Evolutionary conservation across 2,797 vertebrate species (phyloP), one percentile per base, ranked within the genome.

Genomic region (Pipistrellus pygmaeus): DNA sequence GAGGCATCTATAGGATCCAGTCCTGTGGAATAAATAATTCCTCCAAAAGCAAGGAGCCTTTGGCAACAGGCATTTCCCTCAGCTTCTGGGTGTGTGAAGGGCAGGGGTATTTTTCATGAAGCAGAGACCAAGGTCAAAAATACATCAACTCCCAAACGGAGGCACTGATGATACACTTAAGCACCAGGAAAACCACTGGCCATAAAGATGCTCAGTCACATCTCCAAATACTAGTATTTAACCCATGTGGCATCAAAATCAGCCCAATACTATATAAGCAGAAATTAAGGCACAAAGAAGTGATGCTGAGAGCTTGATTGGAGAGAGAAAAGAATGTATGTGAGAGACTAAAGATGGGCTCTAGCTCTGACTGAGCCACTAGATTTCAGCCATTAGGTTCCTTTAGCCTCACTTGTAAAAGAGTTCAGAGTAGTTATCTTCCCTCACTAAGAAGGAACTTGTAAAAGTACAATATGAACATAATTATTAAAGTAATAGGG

Each of bases 401-500:
- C 51, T 89, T 89, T 60, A 75, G 78, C 38, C 32, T 95, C 57
- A 62, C 48, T 32, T 55, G 2, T 75, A 81, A 89, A 53, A 69
- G 68, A 53, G 46, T 68, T 91, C 82, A 90, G 78, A 81, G 76
- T 55, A 38, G 51, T 32, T 77, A 35, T 71, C n/a, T 77, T 32
- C 83, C 30, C 20, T 69, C 35, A 21, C 38, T 71, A 64, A 62
- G 75, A 75, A 94, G 55, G 46, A 46, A 48, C 48, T 15, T 93
- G 77, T 69, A 87, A 76, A 92, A 73, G 46, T 86, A 64, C 27
- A 92, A 68, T 35, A 27, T 51, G 53, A 96, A 84, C 83, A 76
- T 60, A 76, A 68, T 81, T 77, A 87, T 87, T 66, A 91, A 90
- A 96, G 81, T 57, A 89, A 77, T 46, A 76, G 68, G 72, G 89